Conservation (phyloP, 2,888 invertebrate genomes). For the Lamellibrachia columna region DNA sequence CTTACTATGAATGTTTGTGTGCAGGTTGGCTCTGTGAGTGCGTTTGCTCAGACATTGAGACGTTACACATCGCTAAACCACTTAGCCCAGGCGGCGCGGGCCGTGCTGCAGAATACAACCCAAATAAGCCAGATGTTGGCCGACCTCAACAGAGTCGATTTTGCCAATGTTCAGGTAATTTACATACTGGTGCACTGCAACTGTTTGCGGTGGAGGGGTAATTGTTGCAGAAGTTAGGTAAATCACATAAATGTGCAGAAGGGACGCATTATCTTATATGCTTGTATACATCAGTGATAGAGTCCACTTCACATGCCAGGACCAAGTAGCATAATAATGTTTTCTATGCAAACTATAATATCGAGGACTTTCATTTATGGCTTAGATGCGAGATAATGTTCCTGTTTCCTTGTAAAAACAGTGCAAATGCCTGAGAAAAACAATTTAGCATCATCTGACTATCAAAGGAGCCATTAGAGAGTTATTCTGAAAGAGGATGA, state of each 20-base stretch:
- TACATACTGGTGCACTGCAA: background rate
- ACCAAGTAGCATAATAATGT: background rate
- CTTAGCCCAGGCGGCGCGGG: conserved; percentile 92
- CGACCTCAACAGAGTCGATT: conserved; percentile 96
- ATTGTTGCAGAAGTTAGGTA: background rate
- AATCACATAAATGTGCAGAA: background rate
- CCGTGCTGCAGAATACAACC: conserved; percentile 91
- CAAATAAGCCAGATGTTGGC: conserved; percentile 97
- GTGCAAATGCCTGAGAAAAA: no score
- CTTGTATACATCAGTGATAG: background rate
- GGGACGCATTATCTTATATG: background rate
- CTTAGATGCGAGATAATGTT: no score
- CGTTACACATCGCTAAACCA: conserved; percentile 98
- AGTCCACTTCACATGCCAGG: background rate
- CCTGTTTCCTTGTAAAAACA: no score
- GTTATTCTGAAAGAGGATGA: background rate
- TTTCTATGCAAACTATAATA: background rate
- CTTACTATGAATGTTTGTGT: conserved; percentile 6
- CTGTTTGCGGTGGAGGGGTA: no score
- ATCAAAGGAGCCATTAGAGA: background rate
- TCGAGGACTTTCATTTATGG: no score
- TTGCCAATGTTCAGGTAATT: conserved; percentile 88
- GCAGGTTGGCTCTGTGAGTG: conserved; percentile 81
- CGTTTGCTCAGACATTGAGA: conserved; percentile 92
- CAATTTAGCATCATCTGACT: no score